A percentile compares a stretch with the other conserved stretches of the same genome.
phyloP scores from a whole-genome alignment of 1,140 invertebrate genomes.

The Lordiphosa clarofinis region DNA sequence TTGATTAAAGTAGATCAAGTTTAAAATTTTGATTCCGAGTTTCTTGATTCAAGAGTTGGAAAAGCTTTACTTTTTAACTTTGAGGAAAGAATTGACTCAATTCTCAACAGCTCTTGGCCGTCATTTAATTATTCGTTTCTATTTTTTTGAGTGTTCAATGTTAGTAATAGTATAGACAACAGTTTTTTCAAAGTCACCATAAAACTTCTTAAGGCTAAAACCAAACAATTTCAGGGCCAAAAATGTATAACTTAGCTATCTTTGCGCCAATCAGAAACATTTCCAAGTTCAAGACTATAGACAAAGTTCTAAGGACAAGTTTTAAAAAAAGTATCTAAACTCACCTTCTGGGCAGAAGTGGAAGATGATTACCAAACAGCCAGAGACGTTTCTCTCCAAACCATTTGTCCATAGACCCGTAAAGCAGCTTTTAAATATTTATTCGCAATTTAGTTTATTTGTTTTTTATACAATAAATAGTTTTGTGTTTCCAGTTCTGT shows the following conservation, averaged over 20 bases:
- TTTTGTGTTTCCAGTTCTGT: neutral
- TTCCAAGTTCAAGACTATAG: slow-evolving; percentile 35
- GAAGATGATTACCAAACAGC: slow-evolving; percentile 91
- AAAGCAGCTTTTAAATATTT: slow-evolving; percentile 17
- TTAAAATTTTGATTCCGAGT: too few species aligned
- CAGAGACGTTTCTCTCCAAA: slow-evolving; percentile 91
- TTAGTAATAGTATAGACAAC: too few species aligned
- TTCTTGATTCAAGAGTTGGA: too few species aligned
- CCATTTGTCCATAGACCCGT: slow-evolving; percentile 89
- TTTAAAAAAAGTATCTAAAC: slow-evolving; percentile 9
- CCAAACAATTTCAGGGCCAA: slow-evolving; percentile 51
- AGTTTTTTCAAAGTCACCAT: slow-evolving; percentile 15
- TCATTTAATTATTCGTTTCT: too few species aligned
- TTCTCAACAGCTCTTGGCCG: too few species aligned
- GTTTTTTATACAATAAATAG: neutral
- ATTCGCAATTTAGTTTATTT: slow-evolving; percentile 6
- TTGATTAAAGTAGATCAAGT: too few species aligned
- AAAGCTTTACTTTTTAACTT: too few species aligned
- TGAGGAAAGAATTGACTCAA: too few species aligned
- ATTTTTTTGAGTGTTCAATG: too few species aligned
- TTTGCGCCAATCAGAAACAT: slow-evolving; percentile 40
- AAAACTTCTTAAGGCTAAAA: slow-evolving; percentile 50
- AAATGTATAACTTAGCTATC: slow-evolving; percentile 34
- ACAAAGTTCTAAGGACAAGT: slow-evolving; percentile 10
- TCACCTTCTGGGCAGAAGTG: slow-evolving; percentile 89